Evolutionary conservation across 2,888 invertebrate genomes (phyloP).

Genomic region (Dione vanillae): DNA sequence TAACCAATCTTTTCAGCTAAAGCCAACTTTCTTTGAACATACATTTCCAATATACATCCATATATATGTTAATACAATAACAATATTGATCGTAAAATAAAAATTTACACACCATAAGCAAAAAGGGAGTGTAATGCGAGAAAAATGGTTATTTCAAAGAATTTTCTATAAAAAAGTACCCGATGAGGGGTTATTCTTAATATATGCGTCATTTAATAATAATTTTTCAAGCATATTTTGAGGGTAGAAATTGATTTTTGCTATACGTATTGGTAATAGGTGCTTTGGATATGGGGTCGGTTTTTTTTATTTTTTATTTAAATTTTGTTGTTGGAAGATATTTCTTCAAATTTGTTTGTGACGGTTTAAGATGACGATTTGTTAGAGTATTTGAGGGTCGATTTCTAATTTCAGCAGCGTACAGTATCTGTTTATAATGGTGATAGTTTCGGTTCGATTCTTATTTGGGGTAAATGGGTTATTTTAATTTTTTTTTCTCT

Average conservation of each 20-base stretch:
- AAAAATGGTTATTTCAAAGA: constrained; percentile 52
- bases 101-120: constrained; percentile 65
- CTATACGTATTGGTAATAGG: constrained; percentile 40
- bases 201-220: constrained; percentile 81
- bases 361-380: no score
- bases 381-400: background rate
- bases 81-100: constrained; percentile 48
- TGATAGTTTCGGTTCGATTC: no score
- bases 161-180: constrained; percentile 58
- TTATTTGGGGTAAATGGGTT: no score
- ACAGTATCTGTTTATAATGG: no score
- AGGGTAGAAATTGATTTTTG: constrained; percentile 55
- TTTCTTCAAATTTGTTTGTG: background rate
- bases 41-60: background rate
- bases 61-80: background rate
- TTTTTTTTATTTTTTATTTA: constrained; percentile 10
- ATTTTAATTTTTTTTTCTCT: background rate
- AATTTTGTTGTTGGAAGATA: constrained; percentile 8
- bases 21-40: background rate
- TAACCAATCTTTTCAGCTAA: no score
- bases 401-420: no score
- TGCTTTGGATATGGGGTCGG: background rate
- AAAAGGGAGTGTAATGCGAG: constrained; percentile 51
- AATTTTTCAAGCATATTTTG: constrained; percentile 60
- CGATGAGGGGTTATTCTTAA: constrained; percentile 58